These are phyloP conservation scores for Eupsittula cactorum DNA, from an alignment of 2,113 vertebrate genomes.

Conservation along the genomic window DNA sequence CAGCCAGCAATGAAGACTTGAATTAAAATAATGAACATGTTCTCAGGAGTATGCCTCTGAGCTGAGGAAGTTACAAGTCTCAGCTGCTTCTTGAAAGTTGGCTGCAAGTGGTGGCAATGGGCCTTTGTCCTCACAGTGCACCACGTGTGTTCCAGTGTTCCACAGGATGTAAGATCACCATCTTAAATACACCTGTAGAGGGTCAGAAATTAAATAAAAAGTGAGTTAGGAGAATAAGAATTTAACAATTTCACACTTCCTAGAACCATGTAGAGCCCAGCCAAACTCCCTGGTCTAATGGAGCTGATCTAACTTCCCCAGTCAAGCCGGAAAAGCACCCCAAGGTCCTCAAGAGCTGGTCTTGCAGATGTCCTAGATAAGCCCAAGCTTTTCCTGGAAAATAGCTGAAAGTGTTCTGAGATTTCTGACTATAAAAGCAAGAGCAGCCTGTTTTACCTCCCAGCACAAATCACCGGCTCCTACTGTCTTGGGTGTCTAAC, in stretches of 20 bases:
- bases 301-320: neutral
- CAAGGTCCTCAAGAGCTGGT: neutral
- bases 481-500: slow-evolving; percentile 36
- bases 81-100: slow-evolving; percentile 62
- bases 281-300: neutral
- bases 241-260: neutral
- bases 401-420: neutral
- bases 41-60: slow-evolving; percentile 73
- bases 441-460: neutral
- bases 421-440: slow-evolving; percentile 3
- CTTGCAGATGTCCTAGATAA: slow-evolving; percentile 24
- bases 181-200: neutral
- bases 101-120: neutral
- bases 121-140: fast-evolving
- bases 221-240: slow-evolving; percentile 23
- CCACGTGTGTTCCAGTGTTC: neutral
- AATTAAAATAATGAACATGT: slow-evolving; percentile 82
- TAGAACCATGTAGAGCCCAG: neutral
- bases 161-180: neutral
- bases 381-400: neutral
- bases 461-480: neutral
- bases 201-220: neutral
- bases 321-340: neutral
- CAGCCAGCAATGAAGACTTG: slow-evolving; percentile 77
- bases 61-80: slow-evolving; percentile 74